Percentiles rank a stretch among this genome's conserved stretches.
These are phyloP conservation scores for Hormaphis cornu DNA, from an alignment of 1,140 invertebrate genomes.

Conservation along the genomic window DNA sequence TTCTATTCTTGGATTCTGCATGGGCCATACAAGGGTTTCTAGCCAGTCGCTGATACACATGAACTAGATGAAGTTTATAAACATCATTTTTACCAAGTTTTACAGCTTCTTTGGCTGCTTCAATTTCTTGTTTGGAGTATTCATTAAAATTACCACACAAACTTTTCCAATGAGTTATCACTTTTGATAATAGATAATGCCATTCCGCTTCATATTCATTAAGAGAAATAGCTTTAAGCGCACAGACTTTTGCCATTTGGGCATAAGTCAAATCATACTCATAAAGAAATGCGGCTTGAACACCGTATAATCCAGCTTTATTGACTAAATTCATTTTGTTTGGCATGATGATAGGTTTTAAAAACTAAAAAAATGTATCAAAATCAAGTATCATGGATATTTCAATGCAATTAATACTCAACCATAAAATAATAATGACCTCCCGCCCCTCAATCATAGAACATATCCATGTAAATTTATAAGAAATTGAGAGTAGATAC, in stretches of 20 bases:
- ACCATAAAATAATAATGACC: too few relatives aligned
- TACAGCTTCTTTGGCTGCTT: neutral
- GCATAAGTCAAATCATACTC: constrained; percentile 5
- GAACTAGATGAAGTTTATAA: constrained; percentile 5
- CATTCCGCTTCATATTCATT: neutral
- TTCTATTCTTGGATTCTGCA: neutral
- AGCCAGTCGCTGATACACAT: constrained; percentile 5
- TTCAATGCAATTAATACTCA: too few relatives aligned
- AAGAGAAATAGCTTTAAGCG: constrained; percentile 2
- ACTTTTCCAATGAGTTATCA: neutral
- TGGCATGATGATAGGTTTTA: neutral
- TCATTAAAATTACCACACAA: neutral
- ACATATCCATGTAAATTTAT: too few relatives aligned
- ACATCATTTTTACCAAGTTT: neutral
- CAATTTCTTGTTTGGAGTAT: constrained; percentile 14
- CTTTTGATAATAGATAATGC: constrained; percentile 9
- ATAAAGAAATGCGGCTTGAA: constrained; percentile 12
- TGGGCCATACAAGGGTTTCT: neutral
- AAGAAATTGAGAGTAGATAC: too few relatives aligned
- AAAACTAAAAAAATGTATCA: neutral
- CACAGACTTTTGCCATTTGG: neutral
- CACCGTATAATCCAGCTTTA: constrained; percentile 8
- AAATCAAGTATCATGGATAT: too few relatives aligned
- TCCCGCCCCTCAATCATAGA: too few relatives aligned
- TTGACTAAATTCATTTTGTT: constrained; percentile 1